Evolutionary conservation across 2,888 invertebrate genomes (phyloP), one percentile per base, ranked within the genome.

Genomic region (Cryptus viduatorius): DNA sequence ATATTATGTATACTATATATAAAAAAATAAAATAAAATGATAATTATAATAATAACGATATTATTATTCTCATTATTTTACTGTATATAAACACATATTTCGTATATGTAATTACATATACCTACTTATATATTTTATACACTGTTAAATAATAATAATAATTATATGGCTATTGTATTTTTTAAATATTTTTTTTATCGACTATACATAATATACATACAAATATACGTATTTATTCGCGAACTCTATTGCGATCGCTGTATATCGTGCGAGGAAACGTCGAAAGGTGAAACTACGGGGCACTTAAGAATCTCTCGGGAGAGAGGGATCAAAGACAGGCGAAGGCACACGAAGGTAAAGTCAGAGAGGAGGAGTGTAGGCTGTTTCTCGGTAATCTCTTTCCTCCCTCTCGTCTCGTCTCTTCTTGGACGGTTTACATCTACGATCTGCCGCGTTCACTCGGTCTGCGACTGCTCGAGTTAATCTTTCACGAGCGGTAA

Each of bases 401-500:
- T 56, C 78, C 69, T 61, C 73, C 78, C 77, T 78, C 77, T 19
- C 59, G 75, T 73, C 50, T 19, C 44, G 75, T 73, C 50, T 19
- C 44, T 50, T 44, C 46, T 82, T 83, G 79, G 53, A 78, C 64
- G 50, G 71, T 68, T 56, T 78, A 44, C 61, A 37, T 64, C 46
- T 48, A 14, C 44, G 29, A 56, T 46, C 46, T 10, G 53, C 31
- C 73, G 75, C 29, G 44, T 64, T 42, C 61, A 10, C 75, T 50
- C 79, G 42, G 71, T 69, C n/a, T 59, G 69, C 75, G 75, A 79
- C 69, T 83, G 71, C 83, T 76, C 83, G 64, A 87, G 88, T 89
- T 88, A 89, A 90, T 89, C 83, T 89, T 90, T 88, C 86, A 90
- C 79, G 80, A 78, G 78, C 86, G 86, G 86, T 90, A 89, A 89